These are phyloP conservation scores for Masticophis lateralis DNA, from an alignment of 2,797 vertebrate genomes.

Conservation along the genomic window DNA sequence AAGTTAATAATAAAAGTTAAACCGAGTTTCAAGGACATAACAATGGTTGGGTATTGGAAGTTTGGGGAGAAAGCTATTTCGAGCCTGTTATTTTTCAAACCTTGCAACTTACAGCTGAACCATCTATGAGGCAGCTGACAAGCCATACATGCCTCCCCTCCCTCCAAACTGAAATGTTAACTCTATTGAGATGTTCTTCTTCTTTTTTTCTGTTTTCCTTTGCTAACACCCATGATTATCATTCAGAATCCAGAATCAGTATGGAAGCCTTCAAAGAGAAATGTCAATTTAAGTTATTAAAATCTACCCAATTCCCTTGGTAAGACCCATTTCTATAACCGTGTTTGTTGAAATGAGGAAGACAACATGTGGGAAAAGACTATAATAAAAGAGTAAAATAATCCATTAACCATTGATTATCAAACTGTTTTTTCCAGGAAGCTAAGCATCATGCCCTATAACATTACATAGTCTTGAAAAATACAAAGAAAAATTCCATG, in stretches of 20 bases:
- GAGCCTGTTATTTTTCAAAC: background rate
- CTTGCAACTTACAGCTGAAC: background rate
- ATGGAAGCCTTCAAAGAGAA: background rate
- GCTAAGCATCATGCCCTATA: background rate
- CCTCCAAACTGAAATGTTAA: background rate
- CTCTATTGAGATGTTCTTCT: background rate
- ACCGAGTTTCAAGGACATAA: background rate
- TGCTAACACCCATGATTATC: too few relatives aligned
- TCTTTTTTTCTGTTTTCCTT: too few relatives aligned
- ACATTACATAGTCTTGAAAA: background rate
- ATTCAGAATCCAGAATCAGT: background rate
- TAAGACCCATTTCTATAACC: background rate
- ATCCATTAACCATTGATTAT: background rate
- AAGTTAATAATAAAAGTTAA: conserved; percentile 12
- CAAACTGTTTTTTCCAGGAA: background rate
- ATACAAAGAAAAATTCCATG: background rate
- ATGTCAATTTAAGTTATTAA: background rate
- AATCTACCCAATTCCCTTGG: background rate
- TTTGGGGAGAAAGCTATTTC: background rate
- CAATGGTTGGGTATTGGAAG: background rate
- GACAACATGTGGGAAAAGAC: background rate
- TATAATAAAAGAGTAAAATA: background rate
- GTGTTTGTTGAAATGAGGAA: background rate
- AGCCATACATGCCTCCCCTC: background rate
- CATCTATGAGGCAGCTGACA: background rate